phyloP scores from a whole-genome alignment of 1,140 invertebrate species.

The Macrotrachela quadricornifera region DNA sequence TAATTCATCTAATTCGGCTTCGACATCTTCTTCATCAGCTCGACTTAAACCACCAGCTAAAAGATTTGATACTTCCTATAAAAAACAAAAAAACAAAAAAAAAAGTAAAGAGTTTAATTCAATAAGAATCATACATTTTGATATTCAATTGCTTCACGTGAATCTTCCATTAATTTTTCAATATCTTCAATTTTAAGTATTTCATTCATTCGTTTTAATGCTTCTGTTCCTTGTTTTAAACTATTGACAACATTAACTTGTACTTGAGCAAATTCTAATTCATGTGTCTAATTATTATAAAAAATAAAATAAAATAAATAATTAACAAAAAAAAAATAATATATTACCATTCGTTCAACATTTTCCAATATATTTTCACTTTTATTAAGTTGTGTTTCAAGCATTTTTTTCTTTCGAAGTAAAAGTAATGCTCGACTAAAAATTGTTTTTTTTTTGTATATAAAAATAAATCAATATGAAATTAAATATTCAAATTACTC shows the following conservation, averaged over 20 bases:
- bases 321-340: no score
- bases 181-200: conserved; percentile 6
- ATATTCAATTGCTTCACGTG: conserved; percentile 1
- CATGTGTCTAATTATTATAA: not conserved
- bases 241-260: conserved; percentile 4
- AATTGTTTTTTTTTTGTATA: not conserved
- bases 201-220: conserved; percentile 4
- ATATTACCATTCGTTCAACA: not conserved
- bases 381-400: conserved; percentile 2
- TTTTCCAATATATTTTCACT: conserved; percentile 5
- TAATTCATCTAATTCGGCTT: no score
- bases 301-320: no score
- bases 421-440: not conserved
- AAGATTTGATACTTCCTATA: no score
- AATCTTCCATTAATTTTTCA: conserved; percentile 7
- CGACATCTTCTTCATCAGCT: no score
- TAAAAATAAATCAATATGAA: not conserved
- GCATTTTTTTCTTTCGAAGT: conserved; percentile 3
- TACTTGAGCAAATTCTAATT: conserved; percentile 7
- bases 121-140: conserved; percentile 4
- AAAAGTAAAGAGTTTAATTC: no score
- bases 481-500: not conserved
- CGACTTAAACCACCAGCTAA: no score
- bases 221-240: conserved; percentile 5
- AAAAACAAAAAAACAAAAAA: no score